Evolutionary conservation across 2,888 invertebrate species (phyloP).

Genomic region (Uropetala carovei): DNA sequence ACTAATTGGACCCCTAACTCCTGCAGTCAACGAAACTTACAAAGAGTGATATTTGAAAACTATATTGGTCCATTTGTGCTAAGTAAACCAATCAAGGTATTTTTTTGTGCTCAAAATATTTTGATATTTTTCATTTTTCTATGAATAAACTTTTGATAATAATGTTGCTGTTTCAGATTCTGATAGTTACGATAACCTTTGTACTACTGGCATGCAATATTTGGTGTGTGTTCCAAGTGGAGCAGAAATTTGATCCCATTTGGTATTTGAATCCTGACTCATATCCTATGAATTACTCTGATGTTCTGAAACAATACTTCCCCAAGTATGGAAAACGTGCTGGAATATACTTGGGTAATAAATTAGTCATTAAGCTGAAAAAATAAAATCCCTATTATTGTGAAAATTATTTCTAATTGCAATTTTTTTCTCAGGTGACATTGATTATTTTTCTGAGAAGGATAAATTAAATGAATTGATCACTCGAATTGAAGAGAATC

Average conservation of each 20-base stretch:
- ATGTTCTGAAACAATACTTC: conserved; percentile 73
- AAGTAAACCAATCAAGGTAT: conserved; percentile 73
- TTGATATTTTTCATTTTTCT: neutral
- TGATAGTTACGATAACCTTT: conserved; percentile 72
- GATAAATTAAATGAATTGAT: conserved; percentile 71
- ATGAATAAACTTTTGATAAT: neutral
- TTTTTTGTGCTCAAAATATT: conserved; percentile 12
- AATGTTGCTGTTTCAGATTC: conserved; percentile 67
- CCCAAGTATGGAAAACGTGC: conserved; percentile 73
- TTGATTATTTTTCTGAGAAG: conserved; percentile 73
- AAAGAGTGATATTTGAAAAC: conserved; percentile 73
- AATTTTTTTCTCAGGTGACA: conserved; percentile 70
- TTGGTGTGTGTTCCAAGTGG: conserved; percentile 72
- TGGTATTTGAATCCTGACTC: conserved; percentile 74
- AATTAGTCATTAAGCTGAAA: neutral
- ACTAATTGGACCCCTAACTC: conserved; percentile 73
- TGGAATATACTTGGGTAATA: conserved; percentile 72
- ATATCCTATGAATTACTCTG: conserved; percentile 73
- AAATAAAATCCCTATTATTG: neutral
- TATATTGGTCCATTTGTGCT: conserved; percentile 74
- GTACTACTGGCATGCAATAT: conserved; percentile 72
- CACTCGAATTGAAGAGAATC: conserved; percentile 71
- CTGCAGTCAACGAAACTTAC: conserved; percentile 74
- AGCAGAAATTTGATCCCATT: conserved; percentile 74
- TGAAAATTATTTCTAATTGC: neutral